Evolutionary conservation across 2,797 vertebrate species (phyloP).

Genomic region (Macropodus opercularis): DNA sequence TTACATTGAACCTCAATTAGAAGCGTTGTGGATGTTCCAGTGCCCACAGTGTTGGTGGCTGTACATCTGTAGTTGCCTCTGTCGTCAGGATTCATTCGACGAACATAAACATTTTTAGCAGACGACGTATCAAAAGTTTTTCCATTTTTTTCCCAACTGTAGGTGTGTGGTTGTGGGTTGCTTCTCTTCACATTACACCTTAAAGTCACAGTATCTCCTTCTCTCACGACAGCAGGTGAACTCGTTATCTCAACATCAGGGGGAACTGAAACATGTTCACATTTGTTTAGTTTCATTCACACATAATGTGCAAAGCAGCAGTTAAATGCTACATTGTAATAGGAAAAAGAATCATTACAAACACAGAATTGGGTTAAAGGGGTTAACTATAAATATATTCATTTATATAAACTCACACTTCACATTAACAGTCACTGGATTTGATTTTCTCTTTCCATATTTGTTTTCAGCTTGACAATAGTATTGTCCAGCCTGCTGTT

Average conservation of each 20-base stretch:
- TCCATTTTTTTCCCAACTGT: conserved; percentile 19
- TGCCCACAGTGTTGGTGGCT: conserved; percentile 2
- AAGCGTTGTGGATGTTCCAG: accelerated
- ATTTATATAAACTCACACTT: conserved; percentile 75
- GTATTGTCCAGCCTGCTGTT: conserved; percentile 49
- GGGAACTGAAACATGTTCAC: conserved; percentile 50
- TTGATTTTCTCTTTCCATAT: background rate
- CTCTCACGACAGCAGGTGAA: accelerated
- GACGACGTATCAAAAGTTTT: accelerated
- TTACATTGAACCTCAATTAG: conserved; percentile 54
- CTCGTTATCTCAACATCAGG: conserved; percentile 45
- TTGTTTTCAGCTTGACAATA: conserved; percentile 55
- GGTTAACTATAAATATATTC: no score
- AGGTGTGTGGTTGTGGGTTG: background rate
- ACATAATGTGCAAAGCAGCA: background rate
- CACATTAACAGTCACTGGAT: conserved; percentile 4
- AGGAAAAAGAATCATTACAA: background rate
- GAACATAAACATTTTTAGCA: accelerated
- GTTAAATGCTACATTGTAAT: background rate
- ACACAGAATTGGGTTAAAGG: background rate
- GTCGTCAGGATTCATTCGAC: accelerated
- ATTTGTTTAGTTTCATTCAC: background rate
- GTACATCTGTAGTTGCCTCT: conserved; percentile 30
- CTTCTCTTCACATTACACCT: conserved; percentile 37
- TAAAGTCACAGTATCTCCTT: conserved; percentile 34